phyloP scores from a whole-genome alignment of 2,888 invertebrate genomes.

The Leptinotarsa peninsularis region DNA sequence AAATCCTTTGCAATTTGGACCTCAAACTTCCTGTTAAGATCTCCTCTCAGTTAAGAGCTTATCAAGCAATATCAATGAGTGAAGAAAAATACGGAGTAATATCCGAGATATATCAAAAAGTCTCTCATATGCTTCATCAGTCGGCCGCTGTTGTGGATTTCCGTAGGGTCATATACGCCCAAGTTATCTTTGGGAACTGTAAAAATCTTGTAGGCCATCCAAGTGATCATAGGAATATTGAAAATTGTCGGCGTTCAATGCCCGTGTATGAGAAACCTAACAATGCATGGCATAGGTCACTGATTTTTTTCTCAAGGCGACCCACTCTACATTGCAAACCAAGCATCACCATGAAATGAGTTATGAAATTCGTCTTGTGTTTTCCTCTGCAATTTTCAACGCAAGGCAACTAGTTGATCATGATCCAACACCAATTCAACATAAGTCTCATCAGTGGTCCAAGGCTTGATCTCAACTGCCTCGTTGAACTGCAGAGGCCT shows the following conservation, averaged over 20 bases:
- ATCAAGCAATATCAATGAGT: constrained; percentile 91
- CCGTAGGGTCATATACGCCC: constrained; percentile 93
- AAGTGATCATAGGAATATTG: constrained; percentile 84
- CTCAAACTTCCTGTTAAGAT: constrained; percentile 78
- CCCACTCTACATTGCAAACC: too few relatives aligned
- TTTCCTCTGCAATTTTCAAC: too few relatives aligned
- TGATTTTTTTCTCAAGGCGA: too few relatives aligned
- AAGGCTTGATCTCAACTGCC: too few relatives aligned
- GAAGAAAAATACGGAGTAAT: constrained; percentile 91
- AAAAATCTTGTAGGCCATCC: constrained; percentile 83
- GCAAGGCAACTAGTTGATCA: too few relatives aligned
- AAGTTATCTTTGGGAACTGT: constrained; percentile 87
- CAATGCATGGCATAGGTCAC: constrained; percentile 70
- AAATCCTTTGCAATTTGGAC: constrained; percentile 67
- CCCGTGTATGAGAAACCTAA: constrained; percentile 80
- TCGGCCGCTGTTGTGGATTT: constrained; percentile 91
- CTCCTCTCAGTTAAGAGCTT: constrained; percentile 81
- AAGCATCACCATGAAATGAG: too few relatives aligned
- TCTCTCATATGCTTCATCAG: constrained; percentile 87
- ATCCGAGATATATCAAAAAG: constrained; percentile 87
- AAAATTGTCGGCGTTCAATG: constrained; percentile 81
- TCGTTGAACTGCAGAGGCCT: too few relatives aligned
- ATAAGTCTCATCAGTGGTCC: too few relatives aligned
- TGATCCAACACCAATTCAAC: too few relatives aligned
- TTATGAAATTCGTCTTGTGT: too few relatives aligned